Conservation (phyloP, 2,113 vertebrate species). For the Etheostoma cragini region DNA sequence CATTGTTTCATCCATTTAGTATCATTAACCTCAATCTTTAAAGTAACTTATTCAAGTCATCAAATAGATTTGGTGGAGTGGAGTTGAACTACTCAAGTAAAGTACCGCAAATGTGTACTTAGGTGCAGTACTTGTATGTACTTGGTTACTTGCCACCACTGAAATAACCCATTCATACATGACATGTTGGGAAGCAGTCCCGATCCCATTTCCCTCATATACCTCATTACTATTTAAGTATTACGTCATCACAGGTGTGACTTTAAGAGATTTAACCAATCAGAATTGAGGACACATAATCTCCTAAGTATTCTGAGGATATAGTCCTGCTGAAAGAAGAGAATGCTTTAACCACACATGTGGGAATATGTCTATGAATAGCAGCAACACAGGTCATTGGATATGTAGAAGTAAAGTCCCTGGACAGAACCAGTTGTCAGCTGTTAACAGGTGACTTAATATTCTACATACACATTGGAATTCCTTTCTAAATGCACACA, state of each 20-base stretch:
- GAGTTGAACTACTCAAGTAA: not conserved
- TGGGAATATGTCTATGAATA: conserved; percentile 69
- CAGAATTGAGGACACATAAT: conserved; percentile 28
- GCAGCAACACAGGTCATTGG: conserved; percentile 62
- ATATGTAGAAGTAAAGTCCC: conserved; percentile 48
- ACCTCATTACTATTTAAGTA: not conserved
- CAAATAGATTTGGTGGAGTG: not conserved
- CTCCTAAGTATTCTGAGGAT: conserved; percentile 37
- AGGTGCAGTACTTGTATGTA: not conserved
- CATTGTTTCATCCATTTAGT: too few relatives aligned
- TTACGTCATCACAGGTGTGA: conserved; percentile 18
- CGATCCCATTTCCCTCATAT: not conserved
- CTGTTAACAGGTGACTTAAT: conserved; percentile 63
- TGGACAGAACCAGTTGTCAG: conserved; percentile 70
- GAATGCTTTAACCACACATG: conserved; percentile 49
- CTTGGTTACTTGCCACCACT: not conserved
- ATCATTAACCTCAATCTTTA: not conserved
- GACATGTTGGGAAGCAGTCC: not conserved
- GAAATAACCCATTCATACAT: not conserved
- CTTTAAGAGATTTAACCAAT: conserved; percentile 24
- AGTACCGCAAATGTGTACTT: not conserved
- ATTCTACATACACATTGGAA: conserved; percentile 43
- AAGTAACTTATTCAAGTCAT: not conserved
- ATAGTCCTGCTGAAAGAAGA: conserved; percentile 32
- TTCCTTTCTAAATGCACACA: conserved; percentile 49